These are phyloP conservation scores for Chromis chromis DNA, from an alignment of 2,797 vertebrate species.

Conservation along the genomic window DNA sequence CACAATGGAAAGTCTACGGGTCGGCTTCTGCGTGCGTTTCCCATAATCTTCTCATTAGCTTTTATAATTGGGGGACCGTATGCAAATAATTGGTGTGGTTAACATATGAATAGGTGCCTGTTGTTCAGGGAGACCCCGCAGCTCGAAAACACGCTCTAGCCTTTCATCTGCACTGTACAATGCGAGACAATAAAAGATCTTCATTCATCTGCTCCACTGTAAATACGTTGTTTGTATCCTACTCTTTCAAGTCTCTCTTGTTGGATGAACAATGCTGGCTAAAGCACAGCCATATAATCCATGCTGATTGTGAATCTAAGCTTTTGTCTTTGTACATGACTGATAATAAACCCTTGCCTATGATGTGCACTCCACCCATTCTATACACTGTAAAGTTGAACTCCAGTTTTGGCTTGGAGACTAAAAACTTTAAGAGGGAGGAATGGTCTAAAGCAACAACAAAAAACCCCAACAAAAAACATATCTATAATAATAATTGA, in stretches of 20 bases:
- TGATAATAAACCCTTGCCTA: not conserved
- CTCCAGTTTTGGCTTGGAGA: not conserved
- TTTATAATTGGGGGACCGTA: conserved; percentile 80
- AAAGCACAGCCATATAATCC: not conserved
- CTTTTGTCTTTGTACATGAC: conserved; percentile 8
- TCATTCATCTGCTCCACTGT: conserved; percentile 46
- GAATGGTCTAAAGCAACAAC: not conserved
- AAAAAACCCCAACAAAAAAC: no score
- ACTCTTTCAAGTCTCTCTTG: conserved; percentile 15
- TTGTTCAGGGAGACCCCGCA: conserved; percentile 62
- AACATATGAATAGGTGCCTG: conserved; percentile 82
- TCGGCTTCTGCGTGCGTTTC: conserved; percentile 61
- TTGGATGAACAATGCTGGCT: conserved; percentile 18
- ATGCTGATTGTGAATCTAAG: conserved; percentile 11
- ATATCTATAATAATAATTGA: no score
- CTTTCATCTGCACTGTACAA: conserved; percentile 66
- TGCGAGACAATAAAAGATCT: conserved; percentile 50
- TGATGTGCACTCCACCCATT: not conserved
- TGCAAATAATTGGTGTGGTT: conserved; percentile 84
- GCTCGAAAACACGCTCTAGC: conserved; percentile 56
- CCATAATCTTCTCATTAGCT: conserved; percentile 83
- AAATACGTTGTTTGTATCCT: conserved; percentile 46
- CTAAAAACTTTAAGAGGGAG: not conserved
- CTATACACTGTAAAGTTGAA: not conserved
- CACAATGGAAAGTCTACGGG: conserved; percentile 72